These are phyloP conservation scores for Saturnia pavonia DNA, from an alignment of 2,888 invertebrate species.

Conservation along the genomic window DNA sequence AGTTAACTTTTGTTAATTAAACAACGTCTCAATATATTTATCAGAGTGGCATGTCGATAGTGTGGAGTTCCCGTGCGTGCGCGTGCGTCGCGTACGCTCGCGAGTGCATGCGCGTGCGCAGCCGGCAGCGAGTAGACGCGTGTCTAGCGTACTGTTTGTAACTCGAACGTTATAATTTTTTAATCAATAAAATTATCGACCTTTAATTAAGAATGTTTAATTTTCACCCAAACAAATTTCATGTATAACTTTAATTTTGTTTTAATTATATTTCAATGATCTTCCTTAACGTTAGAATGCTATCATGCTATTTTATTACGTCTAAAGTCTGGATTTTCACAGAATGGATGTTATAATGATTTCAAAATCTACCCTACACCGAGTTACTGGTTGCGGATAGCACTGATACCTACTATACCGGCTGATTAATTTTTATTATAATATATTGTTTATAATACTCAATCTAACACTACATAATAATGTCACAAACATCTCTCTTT, in stretches of 20 bases:
- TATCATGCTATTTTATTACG: neutral
- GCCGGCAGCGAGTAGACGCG: conserved; percentile 24
- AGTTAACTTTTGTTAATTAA: neutral
- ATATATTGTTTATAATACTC: neutral
- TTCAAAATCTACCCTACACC: no score
- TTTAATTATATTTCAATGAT: neutral
- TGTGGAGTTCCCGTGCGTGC: neutral
- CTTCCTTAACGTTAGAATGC: neutral
- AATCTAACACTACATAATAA: neutral
- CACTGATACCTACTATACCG: neutral
- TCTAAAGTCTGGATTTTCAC: no score
- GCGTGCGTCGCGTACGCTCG: neutral
- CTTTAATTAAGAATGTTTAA: conserved; percentile 33
- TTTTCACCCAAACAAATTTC: conserved; percentile 25
- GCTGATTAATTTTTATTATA: neutral
- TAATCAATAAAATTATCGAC: conserved; percentile 37
- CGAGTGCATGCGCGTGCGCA: neutral
- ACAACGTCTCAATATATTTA: neutral
- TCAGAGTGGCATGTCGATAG: neutral
- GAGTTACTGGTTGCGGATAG: no score
- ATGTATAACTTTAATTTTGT: neutral
- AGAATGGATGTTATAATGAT: no score
- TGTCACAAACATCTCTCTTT: neutral
- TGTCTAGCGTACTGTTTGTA: conserved; percentile 32
- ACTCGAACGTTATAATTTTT: conserved; percentile 35